Conservation (phyloP, 2,888 invertebrate genomes). For the Tetrapedia diversipes region DNA sequence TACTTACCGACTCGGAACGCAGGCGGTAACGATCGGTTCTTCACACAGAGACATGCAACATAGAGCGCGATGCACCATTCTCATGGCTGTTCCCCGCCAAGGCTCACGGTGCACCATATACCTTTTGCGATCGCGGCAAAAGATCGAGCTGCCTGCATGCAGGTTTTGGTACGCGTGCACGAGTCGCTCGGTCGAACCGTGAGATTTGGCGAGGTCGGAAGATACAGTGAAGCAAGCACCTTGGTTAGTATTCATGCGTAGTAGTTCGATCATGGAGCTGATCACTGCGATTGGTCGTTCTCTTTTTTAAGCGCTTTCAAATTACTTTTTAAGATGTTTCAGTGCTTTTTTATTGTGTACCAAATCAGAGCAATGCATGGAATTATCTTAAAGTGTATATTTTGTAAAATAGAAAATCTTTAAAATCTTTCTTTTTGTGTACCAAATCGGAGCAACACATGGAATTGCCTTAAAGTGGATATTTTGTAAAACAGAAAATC, state of each 20-base stretch:
- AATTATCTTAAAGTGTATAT: too few relatives aligned
- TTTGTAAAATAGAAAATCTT: too few relatives aligned
- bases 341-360: too few relatives aligned
- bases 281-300: neutral
- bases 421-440: too few relatives aligned
- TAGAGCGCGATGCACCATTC: conserved; percentile 35
- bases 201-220: conserved; percentile 29
- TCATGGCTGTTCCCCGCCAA: conserved; percentile 18
- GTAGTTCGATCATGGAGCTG: neutral
- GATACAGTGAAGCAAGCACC: conserved; percentile 38
- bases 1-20: conserved; percentile 70
- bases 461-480: too few relatives aligned
- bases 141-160: conserved; percentile 3
- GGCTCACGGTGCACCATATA: conserved; percentile 51
- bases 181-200: conserved; percentile 41
- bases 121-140: neutral
- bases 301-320: too few relatives aligned
- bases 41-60: conserved; percentile 70
- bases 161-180: conserved; percentile 8
- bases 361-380: too few relatives aligned
- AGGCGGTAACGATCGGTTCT: conserved; percentile 65
- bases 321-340: too few relatives aligned
- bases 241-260: conserved; percentile 4
- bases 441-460: too few relatives aligned
- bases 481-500: too few relatives aligned